Percentiles rank a stretch among this genome's conserved stretches.
Evolutionary conservation across 2,888 invertebrate genomes (phyloP).

Genomic region (Mythimna loreyi): DNA sequence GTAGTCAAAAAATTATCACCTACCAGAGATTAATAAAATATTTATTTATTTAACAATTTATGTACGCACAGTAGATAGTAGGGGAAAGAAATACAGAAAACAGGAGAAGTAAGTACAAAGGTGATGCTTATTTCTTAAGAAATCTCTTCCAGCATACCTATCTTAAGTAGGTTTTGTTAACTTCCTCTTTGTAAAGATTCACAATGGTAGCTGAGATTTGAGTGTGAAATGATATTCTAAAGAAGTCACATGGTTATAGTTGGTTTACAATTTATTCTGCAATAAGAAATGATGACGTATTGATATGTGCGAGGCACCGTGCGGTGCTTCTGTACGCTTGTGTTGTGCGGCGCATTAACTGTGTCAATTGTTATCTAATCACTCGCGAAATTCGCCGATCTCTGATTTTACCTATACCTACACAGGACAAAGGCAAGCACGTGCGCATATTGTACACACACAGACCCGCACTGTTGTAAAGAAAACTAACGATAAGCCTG

Average conservation of each 20-base stretch:
- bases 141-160: too few relatives aligned
- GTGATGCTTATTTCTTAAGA: too few relatives aligned
- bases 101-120: too few relatives aligned
- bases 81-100: too few relatives aligned
- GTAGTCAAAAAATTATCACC: too few relatives aligned
- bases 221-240: too few relatives aligned
- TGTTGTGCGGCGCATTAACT: background rate
- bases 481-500: slow-evolving; percentile 7
- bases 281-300: background rate
- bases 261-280: background rate
- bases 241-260: background rate
- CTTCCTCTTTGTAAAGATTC: too few relatives aligned
- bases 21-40: too few relatives aligned
- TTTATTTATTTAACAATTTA: too few relatives aligned
- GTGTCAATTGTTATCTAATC: slow-evolving; percentile 47
- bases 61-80: too few relatives aligned
- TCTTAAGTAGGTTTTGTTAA: too few relatives aligned
- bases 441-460: background rate
- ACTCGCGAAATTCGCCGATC: slow-evolving; percentile 3
- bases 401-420: background rate
- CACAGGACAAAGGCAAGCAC: background rate
- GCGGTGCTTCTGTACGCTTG: slow-evolving; percentile 1
- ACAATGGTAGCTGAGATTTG: background rate
- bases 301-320: background rate
- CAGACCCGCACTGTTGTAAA: background rate